Conservation (phyloP, 2,888 invertebrate species). For the Eupsilia transversa region DNA sequence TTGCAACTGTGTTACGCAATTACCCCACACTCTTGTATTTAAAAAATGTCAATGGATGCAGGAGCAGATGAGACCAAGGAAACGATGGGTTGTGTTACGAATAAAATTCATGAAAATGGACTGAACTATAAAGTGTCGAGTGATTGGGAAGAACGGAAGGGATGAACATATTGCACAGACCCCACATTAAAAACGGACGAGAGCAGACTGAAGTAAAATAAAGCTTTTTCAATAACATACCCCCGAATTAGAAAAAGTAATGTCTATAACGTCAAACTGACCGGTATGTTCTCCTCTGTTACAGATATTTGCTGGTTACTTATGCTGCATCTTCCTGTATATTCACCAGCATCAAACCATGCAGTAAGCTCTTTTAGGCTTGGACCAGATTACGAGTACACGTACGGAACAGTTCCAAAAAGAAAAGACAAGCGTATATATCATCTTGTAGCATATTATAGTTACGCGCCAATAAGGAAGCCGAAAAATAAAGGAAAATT, state of each 20-base stretch:
- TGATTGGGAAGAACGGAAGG: background rate
- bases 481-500: background rate
- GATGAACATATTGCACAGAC: background rate
- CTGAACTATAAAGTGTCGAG: background rate
- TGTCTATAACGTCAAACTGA: background rate
- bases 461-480: background rate
- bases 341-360: slow-evolving; percentile 16
- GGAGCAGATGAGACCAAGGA: background rate
- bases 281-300: slow-evolving; percentile 1
- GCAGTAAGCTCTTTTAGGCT: background rate
- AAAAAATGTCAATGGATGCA: background rate
- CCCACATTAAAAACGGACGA: background rate
- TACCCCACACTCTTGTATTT: background rate
- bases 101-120: background rate
- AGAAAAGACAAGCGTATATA: background rate
- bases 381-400: background rate
- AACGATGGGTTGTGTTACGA: background rate
- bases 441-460: background rate
- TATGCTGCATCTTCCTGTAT: background rate
- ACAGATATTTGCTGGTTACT: slow-evolving; percentile 26
- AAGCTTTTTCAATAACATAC: background rate
- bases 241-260: background rate
- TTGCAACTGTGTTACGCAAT: background rate
- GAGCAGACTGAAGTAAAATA: background rate
- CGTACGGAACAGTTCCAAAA: slow-evolving; percentile 1